A percentile compares a stretch with the other conserved stretches of the same genome.
These are phyloP conservation scores for Hylaea fasciaria DNA, from an alignment of 2,888 invertebrate genomes.

Conservation along the genomic window DNA sequence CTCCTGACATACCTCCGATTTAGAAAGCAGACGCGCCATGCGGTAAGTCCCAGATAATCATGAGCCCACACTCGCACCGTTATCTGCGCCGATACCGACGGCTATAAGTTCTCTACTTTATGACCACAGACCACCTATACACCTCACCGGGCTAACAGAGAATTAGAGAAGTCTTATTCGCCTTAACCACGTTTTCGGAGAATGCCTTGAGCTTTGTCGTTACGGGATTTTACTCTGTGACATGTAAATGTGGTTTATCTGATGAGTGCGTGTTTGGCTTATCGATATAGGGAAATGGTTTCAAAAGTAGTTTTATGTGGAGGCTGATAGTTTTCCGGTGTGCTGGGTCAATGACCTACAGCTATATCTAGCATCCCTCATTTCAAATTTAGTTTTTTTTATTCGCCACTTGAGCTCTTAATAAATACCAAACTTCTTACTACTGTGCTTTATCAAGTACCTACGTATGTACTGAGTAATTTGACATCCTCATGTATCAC, in stretches of 20 bases:
- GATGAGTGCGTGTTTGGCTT: constrained; percentile 25
- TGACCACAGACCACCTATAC: constrained; percentile 31
- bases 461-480: no score
- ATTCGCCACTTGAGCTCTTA: no score
- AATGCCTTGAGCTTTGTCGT: background rate
- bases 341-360: constrained; percentile 14
- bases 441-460: no score
- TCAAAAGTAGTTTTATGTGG: constrained; percentile 31
- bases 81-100: constrained; percentile 39
- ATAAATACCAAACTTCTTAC: no score
- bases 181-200: background rate
- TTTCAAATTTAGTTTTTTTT: no score
- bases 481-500: no score
- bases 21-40: constrained; percentile 28
- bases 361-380: no score
- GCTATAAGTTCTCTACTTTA: constrained; percentile 44
- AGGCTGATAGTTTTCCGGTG: constrained; percentile 19
- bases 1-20: constrained; percentile 5
- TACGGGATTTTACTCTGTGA: constrained; percentile 17
- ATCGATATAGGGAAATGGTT: constrained; percentile 29
- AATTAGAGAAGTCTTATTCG: constrained; percentile 14
- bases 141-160: constrained; percentile 13
- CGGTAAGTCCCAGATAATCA: constrained; percentile 15
- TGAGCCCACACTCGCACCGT: constrained; percentile 29
- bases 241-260: constrained; percentile 27